Evolutionary conservation across 2,888 invertebrate species (phyloP), one percentile per base, ranked within the genome.

Genomic region (Palloptera scutellata): DNA sequence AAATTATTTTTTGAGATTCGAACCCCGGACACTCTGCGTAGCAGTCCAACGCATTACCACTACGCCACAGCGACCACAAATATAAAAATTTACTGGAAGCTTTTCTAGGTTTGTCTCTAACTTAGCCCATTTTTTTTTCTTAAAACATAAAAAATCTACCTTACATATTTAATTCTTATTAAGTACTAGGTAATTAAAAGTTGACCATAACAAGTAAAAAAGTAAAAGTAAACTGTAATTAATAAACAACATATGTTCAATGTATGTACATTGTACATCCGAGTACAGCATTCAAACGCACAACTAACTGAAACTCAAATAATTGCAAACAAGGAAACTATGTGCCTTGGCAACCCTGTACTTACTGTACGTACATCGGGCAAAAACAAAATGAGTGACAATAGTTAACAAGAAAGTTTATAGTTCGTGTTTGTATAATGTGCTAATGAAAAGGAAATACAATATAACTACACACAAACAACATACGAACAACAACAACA

Each of bases 391-490:
- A 67, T 41, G 52, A 45, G 43, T 57, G 41, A 57, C 67, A 60
- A 68, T 43, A 54, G 51, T 68, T 64, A 41, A 61, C 68, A 61
- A 51, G 64, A 64, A 68, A 68, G 61, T 64, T 67, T 64, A 55
- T 43, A 30, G 57, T 57, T 64, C 54, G 55, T 57, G 51, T 64
- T 30, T 68, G 68, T 64, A 64, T 48, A 40, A 64, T 51, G 60
- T 57, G 61, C 64, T 68, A 68, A 68, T 68, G 64, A 68, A 64
- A 64, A 68, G 64, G 61, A 68, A 61, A 64, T 55, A 60, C 51
- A 53, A 61, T 61, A 53, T 51, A 53, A 60, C 45, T 40, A 57
- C 13, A 40, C 12, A 20, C 13, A n/a, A 43, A 43, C 45, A 60
- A 60, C 57, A 43, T 17, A 57, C 58, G n/a, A n/a, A 42, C 41